Evolutionary conservation across 2,797 vertebrate species (phyloP).

Genomic region (Enteromius anoplus): DNA sequence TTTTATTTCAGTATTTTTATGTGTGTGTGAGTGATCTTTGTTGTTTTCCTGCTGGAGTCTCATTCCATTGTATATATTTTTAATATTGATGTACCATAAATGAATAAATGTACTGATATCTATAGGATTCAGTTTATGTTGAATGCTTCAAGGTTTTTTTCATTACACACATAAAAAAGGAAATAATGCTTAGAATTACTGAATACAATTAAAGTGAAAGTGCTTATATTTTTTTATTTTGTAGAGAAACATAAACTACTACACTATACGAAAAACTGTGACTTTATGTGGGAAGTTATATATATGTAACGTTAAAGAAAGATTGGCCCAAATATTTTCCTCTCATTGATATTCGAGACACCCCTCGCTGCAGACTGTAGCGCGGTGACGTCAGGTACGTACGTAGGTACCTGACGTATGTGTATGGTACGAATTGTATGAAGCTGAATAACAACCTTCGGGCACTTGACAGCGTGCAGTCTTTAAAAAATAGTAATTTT

Average conservation of each 20-base stretch:
- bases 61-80: slow-evolving; percentile 32
- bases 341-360: not conserved
- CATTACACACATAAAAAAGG: not conserved
- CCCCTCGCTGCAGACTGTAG: no score
- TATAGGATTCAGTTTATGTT: not conserved
- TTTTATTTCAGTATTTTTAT: slow-evolving; percentile 32
- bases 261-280: no score
- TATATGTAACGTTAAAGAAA: not conserved
- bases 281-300: no score
- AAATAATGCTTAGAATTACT: not conserved
- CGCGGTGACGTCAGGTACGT: no score
- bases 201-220: not conserved
- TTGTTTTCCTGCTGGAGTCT: not conserved
- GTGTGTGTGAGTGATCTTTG: slow-evolving; percentile 6
- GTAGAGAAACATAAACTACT: not conserved
- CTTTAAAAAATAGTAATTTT: slow-evolving; percentile 6
- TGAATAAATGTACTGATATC: slow-evolving; percentile 10
- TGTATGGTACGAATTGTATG: not conserved
- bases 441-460: not conserved
- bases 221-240: not conserved
- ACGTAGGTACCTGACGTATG: no score
- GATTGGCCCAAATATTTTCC: not conserved
- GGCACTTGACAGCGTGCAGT: not conserved
- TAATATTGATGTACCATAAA: slow-evolving; percentile 13
- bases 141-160: not conserved